Percentiles rank a stretch among this genome's conserved stretches.
These are phyloP conservation scores for Dorcus parallelipipedus DNA, from an alignment of 2,888 invertebrate genomes.

Conservation along the genomic window DNA sequence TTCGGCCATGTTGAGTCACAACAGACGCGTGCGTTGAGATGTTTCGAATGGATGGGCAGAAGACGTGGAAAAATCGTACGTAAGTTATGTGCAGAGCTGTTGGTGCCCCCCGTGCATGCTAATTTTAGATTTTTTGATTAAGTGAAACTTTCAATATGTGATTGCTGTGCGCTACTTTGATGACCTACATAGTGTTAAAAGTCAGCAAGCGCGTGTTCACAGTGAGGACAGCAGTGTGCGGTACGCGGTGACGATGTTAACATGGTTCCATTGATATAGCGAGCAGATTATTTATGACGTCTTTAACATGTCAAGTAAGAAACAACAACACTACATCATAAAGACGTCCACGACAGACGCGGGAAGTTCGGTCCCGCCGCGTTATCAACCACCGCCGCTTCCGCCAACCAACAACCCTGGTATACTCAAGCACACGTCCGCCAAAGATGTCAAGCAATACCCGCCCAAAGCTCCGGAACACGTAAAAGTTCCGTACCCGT, in stretches of 20 bases:
- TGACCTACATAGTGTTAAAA: constrained; percentile 46
- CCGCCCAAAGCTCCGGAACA: constrained; percentile 33
- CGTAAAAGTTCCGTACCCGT: constrained; percentile 28
- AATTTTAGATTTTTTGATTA: background rate
- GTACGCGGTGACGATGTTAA: constrained; percentile 29
- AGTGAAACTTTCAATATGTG: constrained; percentile 34
- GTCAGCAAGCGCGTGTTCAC: constrained; percentile 30
- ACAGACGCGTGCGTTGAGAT: constrained; percentile 13
- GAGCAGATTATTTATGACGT: constrained; percentile 20
- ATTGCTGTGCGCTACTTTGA: constrained; percentile 23
- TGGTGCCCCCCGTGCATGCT: background rate
- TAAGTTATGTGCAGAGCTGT: background rate
- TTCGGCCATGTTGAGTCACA: constrained; percentile 28
- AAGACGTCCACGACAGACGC: constrained; percentile 39
- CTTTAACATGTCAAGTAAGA: constrained; percentile 49
- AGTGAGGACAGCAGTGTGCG: constrained; percentile 28
- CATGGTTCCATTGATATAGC: constrained; percentile 22
- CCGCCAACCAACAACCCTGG: constrained; percentile 60
- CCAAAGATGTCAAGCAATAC: constrained; percentile 46
- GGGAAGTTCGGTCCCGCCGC: constrained; percentile 59
- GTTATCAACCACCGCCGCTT: constrained; percentile 75
- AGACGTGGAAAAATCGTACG: too few species aligned
- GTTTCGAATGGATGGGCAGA: background rate
- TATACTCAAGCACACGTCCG: constrained; percentile 59
- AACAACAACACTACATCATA: constrained; percentile 43